Conservation (phyloP, 2,113 vertebrate species). For the Centropus unirufus region DNA sequence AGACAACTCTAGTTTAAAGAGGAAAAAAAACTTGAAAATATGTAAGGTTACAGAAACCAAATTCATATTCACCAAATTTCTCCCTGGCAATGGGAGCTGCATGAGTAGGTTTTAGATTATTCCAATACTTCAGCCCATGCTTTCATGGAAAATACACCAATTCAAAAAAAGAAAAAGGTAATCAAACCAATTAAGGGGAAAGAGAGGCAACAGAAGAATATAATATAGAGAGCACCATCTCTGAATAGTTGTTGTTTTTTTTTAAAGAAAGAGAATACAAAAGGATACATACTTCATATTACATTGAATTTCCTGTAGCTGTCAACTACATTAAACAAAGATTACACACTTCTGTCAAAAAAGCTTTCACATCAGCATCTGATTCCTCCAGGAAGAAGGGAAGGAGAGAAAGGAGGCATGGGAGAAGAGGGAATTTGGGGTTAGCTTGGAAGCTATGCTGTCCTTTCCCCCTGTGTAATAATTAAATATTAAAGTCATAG, state of each 20-base stretch:
- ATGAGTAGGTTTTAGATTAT: not conserved
- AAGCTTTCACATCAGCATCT: not conserved
- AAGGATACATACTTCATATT: not conserved
- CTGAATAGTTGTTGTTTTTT: not conserved
- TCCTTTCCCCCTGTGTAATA: constrained; percentile 67
- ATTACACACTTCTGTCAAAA: not conserved
- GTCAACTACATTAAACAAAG: constrained; percentile 9
- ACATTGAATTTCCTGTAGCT: not conserved
- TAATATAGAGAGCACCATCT: not conserved
- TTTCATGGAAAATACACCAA: not conserved
- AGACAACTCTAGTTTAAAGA: not conserved
- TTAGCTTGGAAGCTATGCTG: constrained; percentile 6
- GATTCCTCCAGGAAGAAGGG: not conserved
- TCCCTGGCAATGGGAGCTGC: not conserved
- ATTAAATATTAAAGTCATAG: constrained; percentile 80
- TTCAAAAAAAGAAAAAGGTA: not conserved
- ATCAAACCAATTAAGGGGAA: not conserved
- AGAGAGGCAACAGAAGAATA: not conserved
- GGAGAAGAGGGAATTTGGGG: not conserved
- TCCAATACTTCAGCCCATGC: not conserved
- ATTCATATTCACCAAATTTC: not conserved
- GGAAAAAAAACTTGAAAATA: not conserved
- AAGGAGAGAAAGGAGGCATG: constrained; percentile 13
- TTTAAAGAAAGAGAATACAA: not conserved
- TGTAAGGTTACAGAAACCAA: not conserved